Conservation (phyloP, 2,888 invertebrate species). For the Drosophila birchii region DNA sequence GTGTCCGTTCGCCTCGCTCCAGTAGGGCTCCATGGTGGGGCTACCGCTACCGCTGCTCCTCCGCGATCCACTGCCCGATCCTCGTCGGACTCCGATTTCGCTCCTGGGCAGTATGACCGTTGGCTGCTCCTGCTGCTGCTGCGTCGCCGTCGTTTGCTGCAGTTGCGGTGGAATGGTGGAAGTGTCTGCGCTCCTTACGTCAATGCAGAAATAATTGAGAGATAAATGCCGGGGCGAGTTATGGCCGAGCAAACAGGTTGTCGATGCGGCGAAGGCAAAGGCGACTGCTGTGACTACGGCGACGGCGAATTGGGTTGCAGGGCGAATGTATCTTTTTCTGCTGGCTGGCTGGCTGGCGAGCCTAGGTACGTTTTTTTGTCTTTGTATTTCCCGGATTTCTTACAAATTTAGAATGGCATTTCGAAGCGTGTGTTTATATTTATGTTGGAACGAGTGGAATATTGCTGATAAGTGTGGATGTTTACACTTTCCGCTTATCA, state of each 20-base stretch:
- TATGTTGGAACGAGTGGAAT: conserved; percentile 35
- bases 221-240: conserved; percentile 59
- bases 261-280: conserved; percentile 49
- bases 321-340: conserved; percentile 56
- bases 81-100: conserved; percentile 37
- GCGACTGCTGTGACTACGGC: conserved; percentile 52
- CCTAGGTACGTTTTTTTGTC: conserved; percentile 34
- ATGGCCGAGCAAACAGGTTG: conserved; percentile 77
- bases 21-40: conserved; percentile 83
- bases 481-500: conserved; percentile 60
- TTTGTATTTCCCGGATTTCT: conserved; percentile 35
- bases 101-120: conserved; percentile 38
- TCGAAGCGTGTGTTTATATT: conserved; percentile 39
- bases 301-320: conserved; percentile 58
- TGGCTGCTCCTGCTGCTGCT: conserved; percentile 38
- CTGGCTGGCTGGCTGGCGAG: conserved; percentile 8
- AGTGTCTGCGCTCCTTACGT: conserved; percentile 58
- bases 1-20: conserved; percentile 84
- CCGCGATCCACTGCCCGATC: conserved; percentile 24
- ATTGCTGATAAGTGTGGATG: conserved; percentile 51
- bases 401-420: conserved; percentile 69
- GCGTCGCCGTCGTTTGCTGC: conserved; percentile 71
- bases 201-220: conserved; percentile 53
- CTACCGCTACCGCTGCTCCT: conserved; percentile 22
- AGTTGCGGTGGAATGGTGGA: conserved; percentile 82